phyloP scores from a whole-genome alignment of 2,797 vertebrate species.

The Lepus townsendii region DNA sequence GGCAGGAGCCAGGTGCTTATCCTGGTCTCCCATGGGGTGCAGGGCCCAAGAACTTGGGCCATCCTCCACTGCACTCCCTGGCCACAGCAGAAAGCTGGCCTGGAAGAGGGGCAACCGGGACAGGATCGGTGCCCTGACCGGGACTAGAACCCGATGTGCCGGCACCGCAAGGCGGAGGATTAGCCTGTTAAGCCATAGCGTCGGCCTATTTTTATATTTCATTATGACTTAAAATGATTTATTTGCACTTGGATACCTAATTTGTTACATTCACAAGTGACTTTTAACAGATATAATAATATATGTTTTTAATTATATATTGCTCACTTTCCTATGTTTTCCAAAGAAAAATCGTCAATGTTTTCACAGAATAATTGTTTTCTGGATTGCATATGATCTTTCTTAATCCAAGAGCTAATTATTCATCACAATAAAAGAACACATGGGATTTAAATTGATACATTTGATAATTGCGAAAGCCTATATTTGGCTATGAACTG shows the following conservation, averaged over 20 bases:
- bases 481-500: not conserved
- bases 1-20: too few relatives aligned
- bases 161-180: too few relatives aligned
- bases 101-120: too few relatives aligned
- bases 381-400: not conserved
- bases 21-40: too few relatives aligned
- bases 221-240: slow-evolving; percentile 37
- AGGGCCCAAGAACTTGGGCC: too few relatives aligned
- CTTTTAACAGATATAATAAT: not conserved
- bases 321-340: not conserved
- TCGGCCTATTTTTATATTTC: slow-evolving; percentile 40
- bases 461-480: not conserved
- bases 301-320: slow-evolving; percentile 21
- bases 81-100: too few relatives aligned
- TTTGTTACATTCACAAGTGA: slow-evolving; percentile 37
- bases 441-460: not conserved
- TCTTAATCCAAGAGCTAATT: slow-evolving; percentile 28
- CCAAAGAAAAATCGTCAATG: not conserved
- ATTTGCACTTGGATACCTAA: slow-evolving; percentile 29
- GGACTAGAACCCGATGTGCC: too few relatives aligned
- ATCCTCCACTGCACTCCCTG: too few relatives aligned
- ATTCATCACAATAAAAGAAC: not conserved
- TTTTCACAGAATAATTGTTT: slow-evolving; percentile 38
- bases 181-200: too few relatives aligned
- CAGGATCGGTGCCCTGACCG: too few relatives aligned